These are phyloP conservation scores for Eristalis pertinax DNA, from an alignment of 2,888 invertebrate genomes.

Conservation along the genomic window DNA sequence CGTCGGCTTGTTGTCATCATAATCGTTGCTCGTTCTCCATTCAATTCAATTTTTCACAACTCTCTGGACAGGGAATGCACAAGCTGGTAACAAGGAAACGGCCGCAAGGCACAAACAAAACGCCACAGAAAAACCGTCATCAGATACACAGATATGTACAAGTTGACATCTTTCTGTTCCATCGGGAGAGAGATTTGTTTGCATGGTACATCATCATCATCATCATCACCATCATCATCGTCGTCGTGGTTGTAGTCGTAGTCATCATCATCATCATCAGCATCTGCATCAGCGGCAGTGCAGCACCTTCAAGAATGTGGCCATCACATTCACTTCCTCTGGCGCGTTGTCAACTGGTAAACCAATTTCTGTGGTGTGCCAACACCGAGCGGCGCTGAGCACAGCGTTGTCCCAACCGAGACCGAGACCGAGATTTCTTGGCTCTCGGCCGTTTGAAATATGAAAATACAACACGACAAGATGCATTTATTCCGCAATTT, in stretches of 20 bases:
- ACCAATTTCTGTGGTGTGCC: conserved; percentile 56
- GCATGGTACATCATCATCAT: conserved; percentile 58
- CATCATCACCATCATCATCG: conserved; percentile 3
- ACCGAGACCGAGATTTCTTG: neutral
- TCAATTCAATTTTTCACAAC: conserved; percentile 69
- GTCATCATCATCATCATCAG: conserved; percentile 30
- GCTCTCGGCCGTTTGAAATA: conserved; percentile 61
- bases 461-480: conserved; percentile 72
- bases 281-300: conserved; percentile 4
- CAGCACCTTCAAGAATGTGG: conserved; percentile 54
- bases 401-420: conserved; percentile 29
- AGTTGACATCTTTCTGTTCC: conserved; percentile 67
- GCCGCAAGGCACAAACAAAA: conserved; percentile 22
- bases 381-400: conserved; percentile 42
- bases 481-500: conserved; percentile 70
- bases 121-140: conserved; percentile 8
- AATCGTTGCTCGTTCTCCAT: conserved; percentile 56
- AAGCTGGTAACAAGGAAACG: conserved; percentile 42
- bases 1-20: conserved; percentile 57
- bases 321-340: conserved; percentile 61
- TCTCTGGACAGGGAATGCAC: conserved; percentile 62
- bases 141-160: conserved; percentile 1
- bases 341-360: conserved; percentile 62
- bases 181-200: conserved; percentile 55
- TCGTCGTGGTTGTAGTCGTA: neutral